Conservation (phyloP, 2,888 invertebrate species). For the Drosophila paracracens region DNA sequence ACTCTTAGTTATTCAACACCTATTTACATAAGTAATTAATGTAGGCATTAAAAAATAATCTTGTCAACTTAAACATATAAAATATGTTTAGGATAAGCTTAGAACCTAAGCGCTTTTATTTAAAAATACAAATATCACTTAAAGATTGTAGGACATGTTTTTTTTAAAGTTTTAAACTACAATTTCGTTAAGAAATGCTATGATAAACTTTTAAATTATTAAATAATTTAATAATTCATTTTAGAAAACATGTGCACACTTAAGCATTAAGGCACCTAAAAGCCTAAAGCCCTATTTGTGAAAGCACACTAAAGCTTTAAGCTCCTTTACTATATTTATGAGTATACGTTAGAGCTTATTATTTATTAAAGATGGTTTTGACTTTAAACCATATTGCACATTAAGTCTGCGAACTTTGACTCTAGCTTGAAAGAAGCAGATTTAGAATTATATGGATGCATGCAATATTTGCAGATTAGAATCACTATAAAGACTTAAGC, state of each 20-base stretch:
- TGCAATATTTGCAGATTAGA: no score
- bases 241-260: background rate
- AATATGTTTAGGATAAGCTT: background rate
- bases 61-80: background rate
- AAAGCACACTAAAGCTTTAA: background rate
- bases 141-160: background rate
- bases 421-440: background rate
- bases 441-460: background rate
- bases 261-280: background rate
- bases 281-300: background rate
- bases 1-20: background rate
- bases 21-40: background rate
- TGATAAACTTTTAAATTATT: background rate
- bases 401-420: background rate
- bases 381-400: background rate
- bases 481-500: no score
- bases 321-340: background rate
- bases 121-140: background rate
- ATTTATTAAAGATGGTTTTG: background rate
- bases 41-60: background rate
- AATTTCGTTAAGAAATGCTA: background rate
- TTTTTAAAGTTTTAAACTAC: background rate
- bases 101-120: fast-evolving
- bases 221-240: background rate
- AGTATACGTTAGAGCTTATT: background rate